Base-by-base conservation (phyloP, 2,113 vertebrate genomes). In the Ictidomys tridecemlineatus region DNA sequence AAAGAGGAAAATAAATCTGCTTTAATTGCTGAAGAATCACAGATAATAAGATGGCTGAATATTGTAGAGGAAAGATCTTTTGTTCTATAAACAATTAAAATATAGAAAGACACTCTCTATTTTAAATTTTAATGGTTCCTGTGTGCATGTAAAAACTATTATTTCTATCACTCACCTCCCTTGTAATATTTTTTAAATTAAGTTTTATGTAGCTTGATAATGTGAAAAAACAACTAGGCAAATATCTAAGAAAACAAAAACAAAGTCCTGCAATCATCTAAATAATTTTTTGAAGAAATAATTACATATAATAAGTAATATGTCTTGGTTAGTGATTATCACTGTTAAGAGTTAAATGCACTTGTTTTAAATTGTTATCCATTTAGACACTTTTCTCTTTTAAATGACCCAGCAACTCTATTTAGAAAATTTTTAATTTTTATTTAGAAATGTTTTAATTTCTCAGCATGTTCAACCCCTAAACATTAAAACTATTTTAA, bases 11-110 rank as follows among this genome's bases (percentile, higher is more conserved):
- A 97, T 96, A 97, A 98, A 93, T 73, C 26, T 90, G 53, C 94
- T 98, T 98, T 93, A 96, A 95, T 95, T 97, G 85, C 93, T 98
- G 91, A 97, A 96, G 94, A 92, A 93, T 87, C 89, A 97, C 58
- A 94, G 91, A 97, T 86, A 97, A 98, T 98, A 97, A 94, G 5
- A 80, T 76, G 93, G 45, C 42, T 96, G 94, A 98, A 92, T 74
- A 94, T 9, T 63, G 0, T 16, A 85, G 39, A 78, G 32, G 79
- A 96, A 96, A 95, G 0, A 1, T 0, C 20, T 91, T 97, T 97
- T 96, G 80, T 96, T 96, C 95, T 95, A 86, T 93, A 39, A 95
- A 85, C 61, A 96, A 97, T 80, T 93, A 96, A 93, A 97, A 97
- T 94, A 96, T 65, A 97, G 95, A 89, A 92, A 91, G 85, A 96